These are phyloP conservation scores for Artibeus lituratus DNA, from an alignment of 2,797 vertebrate genomes.

Conservation along the genomic window DNA sequence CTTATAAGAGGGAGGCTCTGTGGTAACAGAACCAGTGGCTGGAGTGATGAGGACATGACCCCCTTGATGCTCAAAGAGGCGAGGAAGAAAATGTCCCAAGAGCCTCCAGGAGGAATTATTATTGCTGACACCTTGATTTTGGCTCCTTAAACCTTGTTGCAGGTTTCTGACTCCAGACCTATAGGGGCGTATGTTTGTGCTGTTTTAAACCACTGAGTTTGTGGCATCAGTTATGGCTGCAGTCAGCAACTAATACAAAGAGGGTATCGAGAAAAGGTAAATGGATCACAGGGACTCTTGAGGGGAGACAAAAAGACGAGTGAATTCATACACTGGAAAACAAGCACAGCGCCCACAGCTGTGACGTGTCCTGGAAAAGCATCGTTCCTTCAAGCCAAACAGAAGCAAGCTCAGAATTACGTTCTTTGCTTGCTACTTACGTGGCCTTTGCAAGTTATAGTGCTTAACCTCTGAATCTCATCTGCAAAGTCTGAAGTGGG, in stretches of 20 bases:
- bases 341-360: not conserved
- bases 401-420: not conserved
- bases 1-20: not conserved
- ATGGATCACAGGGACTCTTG: not conserved
- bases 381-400: not conserved
- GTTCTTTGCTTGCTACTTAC: not conserved
- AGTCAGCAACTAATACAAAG: not conserved
- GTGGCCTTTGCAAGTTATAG: not conserved
- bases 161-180: not conserved
- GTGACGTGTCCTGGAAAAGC: not conserved
- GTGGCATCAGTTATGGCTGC: not conserved
- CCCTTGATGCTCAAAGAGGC: not conserved
- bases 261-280: not conserved
- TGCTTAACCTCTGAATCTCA: not conserved
- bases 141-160: not conserved
- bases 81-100: too few species aligned
- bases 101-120: not conserved
- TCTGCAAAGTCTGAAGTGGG: not conserved
- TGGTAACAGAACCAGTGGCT: not conserved
- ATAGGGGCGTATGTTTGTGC: not conserved
- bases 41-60: rapidly evolving
- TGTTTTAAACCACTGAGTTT: not conserved
- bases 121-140: not conserved
- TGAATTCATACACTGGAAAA: not conserved
- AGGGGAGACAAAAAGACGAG: not conserved